phyloP scores from a whole-genome alignment of 2,797 vertebrate genomes.

The Anguilla pacifica region DNA sequence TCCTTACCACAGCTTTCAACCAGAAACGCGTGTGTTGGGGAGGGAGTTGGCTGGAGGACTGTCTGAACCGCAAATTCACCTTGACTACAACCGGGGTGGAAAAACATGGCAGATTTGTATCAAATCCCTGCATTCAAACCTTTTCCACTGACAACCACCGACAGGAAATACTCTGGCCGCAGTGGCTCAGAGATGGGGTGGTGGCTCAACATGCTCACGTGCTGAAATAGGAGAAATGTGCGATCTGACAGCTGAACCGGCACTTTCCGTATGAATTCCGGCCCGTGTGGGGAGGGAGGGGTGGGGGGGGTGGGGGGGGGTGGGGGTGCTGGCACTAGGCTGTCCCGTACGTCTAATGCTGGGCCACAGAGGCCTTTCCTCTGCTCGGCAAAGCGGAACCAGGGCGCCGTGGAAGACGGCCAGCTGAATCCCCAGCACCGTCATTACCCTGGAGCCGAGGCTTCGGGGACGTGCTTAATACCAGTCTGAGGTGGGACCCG shows the following conservation, averaged over 20 bases:
- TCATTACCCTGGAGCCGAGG: slow-evolving; percentile 36
- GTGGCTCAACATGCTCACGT: background rate
- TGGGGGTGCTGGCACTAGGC: background rate
- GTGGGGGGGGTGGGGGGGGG: background rate
- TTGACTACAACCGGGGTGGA: background rate
- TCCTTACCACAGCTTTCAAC: background rate
- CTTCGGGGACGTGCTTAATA: slow-evolving; percentile 34
- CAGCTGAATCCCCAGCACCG: slow-evolving; percentile 23
- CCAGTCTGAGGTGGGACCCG: slow-evolving; percentile 26
- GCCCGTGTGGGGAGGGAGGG: background rate
- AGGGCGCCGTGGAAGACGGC: slow-evolving; percentile 29
- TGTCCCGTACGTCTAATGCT: slow-evolving; percentile 15
- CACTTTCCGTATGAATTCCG: background rate
- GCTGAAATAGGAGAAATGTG: slow-evolving; percentile 8
- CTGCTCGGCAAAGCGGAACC: slow-evolving; percentile 29
- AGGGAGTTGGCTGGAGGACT: background rate
- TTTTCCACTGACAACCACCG: background rate
- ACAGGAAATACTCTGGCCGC: background rate
- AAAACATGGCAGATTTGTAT: slow-evolving; percentile 6
- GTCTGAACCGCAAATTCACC: background rate
- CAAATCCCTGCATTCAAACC: background rate
- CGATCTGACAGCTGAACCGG: background rate
- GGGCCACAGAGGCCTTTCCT: slow-evolving; percentile 22
- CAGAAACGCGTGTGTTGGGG: background rate
- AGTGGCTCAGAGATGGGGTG: background rate